Evolutionary conservation across 1,140 invertebrate species (phyloP), one percentile per base, ranked within the genome.

Genomic region (Probaryconus sp.): DNA sequence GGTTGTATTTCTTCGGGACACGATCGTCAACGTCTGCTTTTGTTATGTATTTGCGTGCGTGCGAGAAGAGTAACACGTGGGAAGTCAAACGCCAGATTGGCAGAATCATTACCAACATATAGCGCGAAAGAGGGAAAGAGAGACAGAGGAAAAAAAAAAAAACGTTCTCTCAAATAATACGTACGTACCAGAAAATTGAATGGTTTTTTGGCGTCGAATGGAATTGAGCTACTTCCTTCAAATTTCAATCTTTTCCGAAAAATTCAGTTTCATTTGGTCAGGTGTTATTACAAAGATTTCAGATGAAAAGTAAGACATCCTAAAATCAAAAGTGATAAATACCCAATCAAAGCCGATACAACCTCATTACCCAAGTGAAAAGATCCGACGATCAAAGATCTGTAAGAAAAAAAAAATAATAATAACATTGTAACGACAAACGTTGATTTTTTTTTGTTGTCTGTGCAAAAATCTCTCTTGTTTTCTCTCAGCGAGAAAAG

Each of bases 21-120:
- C 71, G 50, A 68, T 68, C 71, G 63, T 74, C 63, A 60, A 56
- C 31, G 55, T 67, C 55, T 47, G 28, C 63, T 74, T 68, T 63
- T 74, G 71, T 68, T 68, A n/a, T n/a, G n/a, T n/a, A 63, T 53
- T 65, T 51, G 56, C 51, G 20, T 33, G 30, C 53, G 18, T 53
- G 45, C 38, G 51, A 60, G 37, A 69, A 53, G 30, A 70, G 50
- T 60, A 53, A 58, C 35, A 73, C 48, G 61, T 61, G 53, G 61
- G 70, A 73, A 67, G 55, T n/a, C 20, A 21, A 37, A 53, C 21
- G 37, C 37, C 17, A 17, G 53, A 72, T 65, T 72, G 58, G 60
- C 53, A 65, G 50, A 63, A 56, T 50, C 56, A 71, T 70, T 70
- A 61, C 33, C 31, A 38, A 17, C 21, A 11, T 30, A n/a, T 35